phyloP scores from a whole-genome alignment of 2,888 invertebrate species.

The Laothoe populi region DNA sequence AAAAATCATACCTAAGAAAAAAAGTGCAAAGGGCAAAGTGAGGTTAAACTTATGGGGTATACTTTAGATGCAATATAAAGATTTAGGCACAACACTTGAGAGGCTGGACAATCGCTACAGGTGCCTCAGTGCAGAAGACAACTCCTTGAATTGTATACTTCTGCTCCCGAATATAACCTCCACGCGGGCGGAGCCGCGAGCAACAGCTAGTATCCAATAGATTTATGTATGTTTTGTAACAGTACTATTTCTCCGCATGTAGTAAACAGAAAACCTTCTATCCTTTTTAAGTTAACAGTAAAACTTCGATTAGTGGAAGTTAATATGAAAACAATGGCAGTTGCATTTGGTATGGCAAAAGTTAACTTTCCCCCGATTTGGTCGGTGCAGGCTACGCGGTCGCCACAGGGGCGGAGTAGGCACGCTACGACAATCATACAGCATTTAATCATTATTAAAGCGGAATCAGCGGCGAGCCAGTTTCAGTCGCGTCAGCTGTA shows the following conservation, averaged over 20 bases:
- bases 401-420: constrained; percentile 48
- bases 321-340: constrained; percentile 34
- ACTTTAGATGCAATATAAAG: too few relatives aligned
- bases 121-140: too few relatives aligned
- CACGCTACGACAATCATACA: constrained; percentile 76
- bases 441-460: constrained; percentile 84
- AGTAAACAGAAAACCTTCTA: neutral
- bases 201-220: too few relatives aligned
- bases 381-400: constrained; percentile 36
- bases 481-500: constrained; percentile 71
- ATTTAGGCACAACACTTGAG: too few relatives aligned
- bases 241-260: neutral
- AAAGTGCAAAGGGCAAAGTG: too few relatives aligned
- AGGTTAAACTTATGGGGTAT: too few relatives aligned
- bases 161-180: too few relatives aligned
- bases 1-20: too few relatives aligned
- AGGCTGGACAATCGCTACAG: too few relatives aligned
- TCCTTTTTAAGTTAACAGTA: neutral
- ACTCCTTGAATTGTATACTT: too few relatives aligned
- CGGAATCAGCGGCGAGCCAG: constrained; percentile 69
- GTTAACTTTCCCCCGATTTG: constrained; percentile 24
- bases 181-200: too few relatives aligned
- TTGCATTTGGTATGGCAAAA: constrained; percentile 21
- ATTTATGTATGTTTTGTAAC: neutral
- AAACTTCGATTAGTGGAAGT: constrained; percentile 2